Base-by-base conservation (phyloP, 2,113 vertebrate species). In the Dendropsophus ebraccatus region DNA sequence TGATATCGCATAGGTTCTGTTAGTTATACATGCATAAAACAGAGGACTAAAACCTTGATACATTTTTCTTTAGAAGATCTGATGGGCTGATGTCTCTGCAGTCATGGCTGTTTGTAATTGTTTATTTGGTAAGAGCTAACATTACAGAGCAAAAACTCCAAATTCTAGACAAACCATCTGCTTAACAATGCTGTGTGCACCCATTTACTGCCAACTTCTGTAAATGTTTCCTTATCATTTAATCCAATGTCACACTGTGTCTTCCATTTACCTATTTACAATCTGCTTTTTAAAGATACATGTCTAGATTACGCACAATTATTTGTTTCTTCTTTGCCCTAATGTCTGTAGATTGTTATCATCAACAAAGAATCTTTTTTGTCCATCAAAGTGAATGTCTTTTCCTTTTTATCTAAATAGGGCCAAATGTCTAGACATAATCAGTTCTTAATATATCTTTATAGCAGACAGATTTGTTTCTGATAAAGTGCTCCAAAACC, bases 111-210 rank as follows among this genome's bases (percentile, higher is more conserved):
- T 49, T n/a, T 74, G n/a, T 74, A 74, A 17, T 12, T 74, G 28
- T 78, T 78, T 78, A 32, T 23, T 56, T 78, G 28, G n/a, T 32
- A 28, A 21, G 23, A 56, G 35, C 28, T 56, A 52, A 21, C 50
- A 35, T 56, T 30, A 78, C 41, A 81, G 35, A 65, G 16, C 16
- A 14, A 81, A 14, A 54, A 1, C 14, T 23, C 28, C 35, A 4
- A 83, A 52, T 17, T 37, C n/a, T 54, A 45, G 47, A 12, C 28
- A 83, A 72, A 83, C 81, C 81, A 83, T 83, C 81, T 73, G 47
- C 73, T 83, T 81, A n/a, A 70, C 49, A 54, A 8, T 54, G 47
- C 19, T 54, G 25, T 41, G 47, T 56, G 75, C 16, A 23, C 81
- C 41, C 19, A 37, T 72, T 21, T 72, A 7, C 81, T 70, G 81